Conservation (phyloP, 2,888 invertebrate genomes). For the Amphimallon solstitiale region DNA sequence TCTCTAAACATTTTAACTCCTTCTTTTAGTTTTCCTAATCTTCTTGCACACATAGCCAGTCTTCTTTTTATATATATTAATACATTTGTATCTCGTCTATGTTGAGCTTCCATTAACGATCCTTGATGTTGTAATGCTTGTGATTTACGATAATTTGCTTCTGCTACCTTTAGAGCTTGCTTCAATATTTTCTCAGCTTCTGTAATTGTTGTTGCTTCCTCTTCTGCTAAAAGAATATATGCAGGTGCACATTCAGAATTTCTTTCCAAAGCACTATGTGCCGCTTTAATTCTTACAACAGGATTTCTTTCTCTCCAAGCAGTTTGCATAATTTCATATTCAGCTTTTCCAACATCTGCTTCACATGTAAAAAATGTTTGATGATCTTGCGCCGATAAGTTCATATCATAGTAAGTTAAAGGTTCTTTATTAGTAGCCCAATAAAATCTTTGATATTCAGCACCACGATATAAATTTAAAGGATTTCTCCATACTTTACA, state of each 20-base stretch:
- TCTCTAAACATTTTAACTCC: conserved; percentile 97
- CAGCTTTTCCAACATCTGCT: conserved; percentile 84
- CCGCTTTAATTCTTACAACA: conserved; percentile 88
- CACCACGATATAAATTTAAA: conserved; percentile 91
- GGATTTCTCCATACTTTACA: conserved; percentile 98
- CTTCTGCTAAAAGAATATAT: conserved; percentile 94
- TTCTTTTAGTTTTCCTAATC: conserved; percentile 92
- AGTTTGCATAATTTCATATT: conserved; percentile 94
- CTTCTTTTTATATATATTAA: conserved; percentile 93
- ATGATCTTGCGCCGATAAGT: conserved; percentile 97
- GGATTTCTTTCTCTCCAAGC: conserved; percentile 97
- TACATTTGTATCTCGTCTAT: conserved; percentile 91
- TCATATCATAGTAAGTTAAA: conserved; percentile 98
- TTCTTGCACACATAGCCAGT: conserved; percentile 96
- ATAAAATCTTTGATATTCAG: conserved; percentile 96
- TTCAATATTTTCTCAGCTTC: conserved; percentile 88
- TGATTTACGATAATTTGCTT: conserved; percentile 78
- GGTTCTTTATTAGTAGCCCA: conserved; percentile 93
- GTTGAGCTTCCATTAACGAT: conserved; percentile 76
- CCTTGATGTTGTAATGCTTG: conserved; percentile 84
- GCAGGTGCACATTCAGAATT: conserved; percentile 95
- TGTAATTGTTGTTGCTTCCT: conserved; percentile 91
- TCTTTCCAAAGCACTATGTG: conserved; percentile 85
- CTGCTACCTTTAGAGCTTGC: conserved; percentile 85
- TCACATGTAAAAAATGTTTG: conserved; percentile 96